Conservation (phyloP, 2,797 vertebrate genomes). For the Urophycis tenuis region DNA sequence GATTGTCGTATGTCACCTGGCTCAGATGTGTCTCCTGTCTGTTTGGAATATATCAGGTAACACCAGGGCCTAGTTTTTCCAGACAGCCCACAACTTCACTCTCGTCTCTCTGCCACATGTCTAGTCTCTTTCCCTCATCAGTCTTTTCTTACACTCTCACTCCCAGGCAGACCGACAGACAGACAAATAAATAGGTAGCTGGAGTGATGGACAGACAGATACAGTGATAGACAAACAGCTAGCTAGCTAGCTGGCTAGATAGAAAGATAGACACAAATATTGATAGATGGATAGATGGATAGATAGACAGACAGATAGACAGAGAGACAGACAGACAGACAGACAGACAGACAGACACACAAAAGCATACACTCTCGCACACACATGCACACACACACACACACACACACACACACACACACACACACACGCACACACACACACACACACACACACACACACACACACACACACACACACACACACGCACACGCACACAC, state of each 20-base stretch:
- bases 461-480: background rate
- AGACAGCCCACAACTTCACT: background rate
- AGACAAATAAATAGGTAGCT: background rate
- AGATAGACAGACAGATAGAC: background rate
- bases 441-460: slow-evolving; percentile 9
- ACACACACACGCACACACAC: background rate
- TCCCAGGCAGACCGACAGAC: background rate
- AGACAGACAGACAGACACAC: background rate
- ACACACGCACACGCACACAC: background rate
- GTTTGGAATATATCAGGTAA: background rate
- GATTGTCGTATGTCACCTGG: background rate
- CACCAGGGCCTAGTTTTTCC: background rate
- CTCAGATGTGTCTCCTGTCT: background rate
- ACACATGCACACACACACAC: background rate
- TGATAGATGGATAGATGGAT: no score
- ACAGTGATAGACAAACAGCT: background rate
- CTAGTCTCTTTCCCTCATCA: background rate
- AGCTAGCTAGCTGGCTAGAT: background rate
- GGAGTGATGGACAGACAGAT: background rate
- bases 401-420: slow-evolving; percentile 10
- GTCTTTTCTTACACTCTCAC: background rate
- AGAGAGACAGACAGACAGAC: background rate
- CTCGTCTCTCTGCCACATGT: background rate
- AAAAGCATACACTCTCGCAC: no score
- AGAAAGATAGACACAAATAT: background rate